phyloP scores from a whole-genome alignment of 1,140 invertebrate species.

The Mya arenaria region DNA sequence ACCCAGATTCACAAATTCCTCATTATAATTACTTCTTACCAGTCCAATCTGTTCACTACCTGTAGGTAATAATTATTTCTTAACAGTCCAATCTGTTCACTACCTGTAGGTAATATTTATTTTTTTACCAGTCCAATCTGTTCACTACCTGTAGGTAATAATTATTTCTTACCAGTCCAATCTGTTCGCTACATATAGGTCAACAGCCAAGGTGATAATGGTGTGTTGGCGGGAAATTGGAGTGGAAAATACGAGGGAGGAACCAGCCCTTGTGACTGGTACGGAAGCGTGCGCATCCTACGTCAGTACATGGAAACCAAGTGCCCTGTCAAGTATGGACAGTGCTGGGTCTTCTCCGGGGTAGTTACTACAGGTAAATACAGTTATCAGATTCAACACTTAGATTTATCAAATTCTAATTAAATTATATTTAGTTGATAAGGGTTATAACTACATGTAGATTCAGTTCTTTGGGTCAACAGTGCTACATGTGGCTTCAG shows the following conservation, averaged over 20 bases:
- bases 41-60: no score
- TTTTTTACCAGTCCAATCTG: not conserved
- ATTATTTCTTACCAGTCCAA: no score
- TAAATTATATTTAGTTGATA: not conserved
- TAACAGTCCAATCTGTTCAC: no score
- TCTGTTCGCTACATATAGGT: constrained; percentile 55
- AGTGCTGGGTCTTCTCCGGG: constrained; percentile 97
- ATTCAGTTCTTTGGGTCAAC: not conserved
- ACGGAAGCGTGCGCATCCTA: constrained; percentile 92
- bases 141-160: not conserved
- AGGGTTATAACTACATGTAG: not conserved
- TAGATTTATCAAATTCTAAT: constrained; percentile 17
- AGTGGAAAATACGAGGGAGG: constrained; percentile 86
- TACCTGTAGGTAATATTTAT: not conserved
- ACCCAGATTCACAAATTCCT: no score
- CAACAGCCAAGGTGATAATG: constrained; percentile 84
- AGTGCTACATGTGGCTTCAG: no score
- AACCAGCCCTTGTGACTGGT: constrained; percentile 86
- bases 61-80: no score
- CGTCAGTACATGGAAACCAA: constrained; percentile 90
- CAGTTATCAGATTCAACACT: no score
- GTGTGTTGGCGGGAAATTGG: constrained; percentile 88
- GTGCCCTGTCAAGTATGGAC: constrained; percentile 94
- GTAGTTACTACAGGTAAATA: constrained; percentile 90
- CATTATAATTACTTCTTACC: no score